A percentile compares a stretch with the other conserved stretches of the same genome.
Evolutionary conservation across 2,888 invertebrate genomes (phyloP).

Genomic region (Neoascia interrupta): DNA sequence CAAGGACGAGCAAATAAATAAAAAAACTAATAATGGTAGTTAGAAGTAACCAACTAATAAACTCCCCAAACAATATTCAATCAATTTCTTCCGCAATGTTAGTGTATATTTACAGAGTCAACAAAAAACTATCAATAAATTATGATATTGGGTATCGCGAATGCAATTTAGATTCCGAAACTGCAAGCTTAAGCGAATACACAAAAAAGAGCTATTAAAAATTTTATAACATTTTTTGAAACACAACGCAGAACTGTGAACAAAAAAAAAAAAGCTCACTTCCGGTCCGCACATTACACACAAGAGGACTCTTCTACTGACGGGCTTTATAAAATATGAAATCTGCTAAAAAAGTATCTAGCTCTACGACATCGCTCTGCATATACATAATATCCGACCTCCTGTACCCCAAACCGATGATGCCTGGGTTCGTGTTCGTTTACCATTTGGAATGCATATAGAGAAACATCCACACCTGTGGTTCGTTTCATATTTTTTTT

Average conservation of each 20-base stretch:
- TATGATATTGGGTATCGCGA: slow-evolving; percentile 43
- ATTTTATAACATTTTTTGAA: not conserved
- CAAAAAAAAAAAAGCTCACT: not conserved
- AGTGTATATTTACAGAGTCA: slow-evolving; percentile 12
- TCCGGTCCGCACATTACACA: not conserved
- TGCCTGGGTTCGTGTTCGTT: too few relatives aligned
- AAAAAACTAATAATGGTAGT: too few relatives aligned
- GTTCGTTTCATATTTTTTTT: slow-evolving; percentile 1
- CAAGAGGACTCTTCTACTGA: not conserved
- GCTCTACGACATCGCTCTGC: slow-evolving; percentile 9
- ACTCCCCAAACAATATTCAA: slow-evolving; percentile 8
- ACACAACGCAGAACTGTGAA: not conserved
- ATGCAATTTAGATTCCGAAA: slow-evolving; percentile 50
- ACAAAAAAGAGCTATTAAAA: not conserved
- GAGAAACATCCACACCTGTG: slow-evolving; percentile 59
- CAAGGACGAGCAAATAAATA: too few relatives aligned
- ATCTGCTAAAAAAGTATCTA: slow-evolving; percentile 48
- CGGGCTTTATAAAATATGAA: slow-evolving; percentile 59
- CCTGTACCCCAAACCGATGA: slow-evolving; percentile 31
- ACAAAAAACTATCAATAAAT: slow-evolving; percentile 38
- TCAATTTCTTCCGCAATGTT: not conserved
- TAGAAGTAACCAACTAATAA: not conserved
- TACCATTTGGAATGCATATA: slow-evolving; percentile 47
- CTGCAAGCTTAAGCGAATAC: not conserved
- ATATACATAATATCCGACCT: slow-evolving; percentile 37